Evolutionary conservation across 2,113 vertebrate genomes (phyloP).

Genomic region (Mellivora capensis): DNA sequence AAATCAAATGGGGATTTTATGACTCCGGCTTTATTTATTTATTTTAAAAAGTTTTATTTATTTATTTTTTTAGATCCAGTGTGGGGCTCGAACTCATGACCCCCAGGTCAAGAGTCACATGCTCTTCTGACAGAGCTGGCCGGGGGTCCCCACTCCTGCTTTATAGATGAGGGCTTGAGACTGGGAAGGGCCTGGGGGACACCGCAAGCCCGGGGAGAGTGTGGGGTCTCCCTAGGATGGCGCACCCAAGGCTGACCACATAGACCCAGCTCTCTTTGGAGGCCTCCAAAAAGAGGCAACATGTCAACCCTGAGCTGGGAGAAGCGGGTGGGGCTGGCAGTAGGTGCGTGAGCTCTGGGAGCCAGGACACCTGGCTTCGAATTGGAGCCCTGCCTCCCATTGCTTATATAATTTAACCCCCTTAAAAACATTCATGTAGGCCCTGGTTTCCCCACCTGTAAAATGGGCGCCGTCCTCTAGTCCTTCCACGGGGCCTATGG

Average conservation of each 20-base stretch:
- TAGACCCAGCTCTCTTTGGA: neutral
- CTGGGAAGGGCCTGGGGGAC: neutral
- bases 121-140: neutral
- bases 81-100: neutral
- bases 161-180: neutral
- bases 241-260: neutral
- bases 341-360: rapidly evolving
- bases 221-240: neutral
- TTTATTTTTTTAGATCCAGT: neutral
- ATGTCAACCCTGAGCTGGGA: neutral
- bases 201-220: neutral
- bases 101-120: neutral
- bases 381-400: neutral
- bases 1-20: neutral
- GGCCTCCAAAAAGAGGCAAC: neutral
- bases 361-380: neutral
- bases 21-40: neutral
- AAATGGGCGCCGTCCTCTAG: neutral
- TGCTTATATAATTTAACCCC: neutral
- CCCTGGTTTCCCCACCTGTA: neutral
- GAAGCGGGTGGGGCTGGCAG: neutral
- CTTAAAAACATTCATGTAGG: neutral
- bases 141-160: neutral
- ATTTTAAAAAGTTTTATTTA: neutral
- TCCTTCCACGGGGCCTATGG: neutral